A percentile compares a stretch with the other conserved stretches of the same genome.
Evolutionary conservation across 2,888 invertebrate species (phyloP).

Genomic region (Linnaemya tessellans): DNA sequence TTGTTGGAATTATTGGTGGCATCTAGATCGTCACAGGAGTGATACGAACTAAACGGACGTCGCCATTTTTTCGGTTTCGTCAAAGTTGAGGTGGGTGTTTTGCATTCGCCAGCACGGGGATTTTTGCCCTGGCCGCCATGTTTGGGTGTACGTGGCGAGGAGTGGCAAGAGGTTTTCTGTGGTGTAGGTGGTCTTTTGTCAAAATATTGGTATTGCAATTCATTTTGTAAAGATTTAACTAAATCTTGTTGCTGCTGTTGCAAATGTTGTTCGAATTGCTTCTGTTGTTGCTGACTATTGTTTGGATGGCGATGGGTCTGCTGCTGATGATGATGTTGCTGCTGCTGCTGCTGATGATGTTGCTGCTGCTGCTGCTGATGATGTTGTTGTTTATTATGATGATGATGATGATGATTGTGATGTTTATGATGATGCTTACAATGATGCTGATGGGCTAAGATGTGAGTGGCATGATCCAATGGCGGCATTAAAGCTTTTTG

Average conservation of each 20-base stretch:
- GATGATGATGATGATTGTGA: constrained; percentile 74
- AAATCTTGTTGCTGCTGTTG: constrained; percentile 62
- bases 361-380: constrained; percentile 58
- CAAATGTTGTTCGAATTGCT: constrained; percentile 53
- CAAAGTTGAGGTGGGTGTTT: constrained; percentile 74
- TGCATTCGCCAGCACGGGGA: constrained; percentile 14
- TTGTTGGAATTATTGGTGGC: constrained; percentile 74
- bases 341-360: background rate
- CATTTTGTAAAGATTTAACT: constrained; percentile 58
- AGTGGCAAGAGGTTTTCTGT: constrained; percentile 63
- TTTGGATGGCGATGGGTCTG: constrained; percentile 20
- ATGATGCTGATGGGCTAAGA: constrained; percentile 69
- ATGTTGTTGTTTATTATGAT: constrained; percentile 38
- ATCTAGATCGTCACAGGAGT: constrained; percentile 80
- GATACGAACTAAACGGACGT: constrained; percentile 79
- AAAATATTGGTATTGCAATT: constrained; percentile 62
- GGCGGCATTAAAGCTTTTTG: constrained; percentile 80
- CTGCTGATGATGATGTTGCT: background rate
- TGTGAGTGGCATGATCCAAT: constrained; percentile 77
- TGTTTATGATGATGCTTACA: constrained; percentile 77
- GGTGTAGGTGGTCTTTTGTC: constrained; percentile 62
- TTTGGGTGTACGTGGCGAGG: constrained; percentile 59
- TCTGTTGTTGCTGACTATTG: constrained; percentile 46
- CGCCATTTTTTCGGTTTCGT: constrained; percentile 78
- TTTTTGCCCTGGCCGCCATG: constrained; percentile 38